Evolutionary conservation across 2,113 vertebrate species (phyloP).

Genomic region (Corythaixoides concolor): DNA sequence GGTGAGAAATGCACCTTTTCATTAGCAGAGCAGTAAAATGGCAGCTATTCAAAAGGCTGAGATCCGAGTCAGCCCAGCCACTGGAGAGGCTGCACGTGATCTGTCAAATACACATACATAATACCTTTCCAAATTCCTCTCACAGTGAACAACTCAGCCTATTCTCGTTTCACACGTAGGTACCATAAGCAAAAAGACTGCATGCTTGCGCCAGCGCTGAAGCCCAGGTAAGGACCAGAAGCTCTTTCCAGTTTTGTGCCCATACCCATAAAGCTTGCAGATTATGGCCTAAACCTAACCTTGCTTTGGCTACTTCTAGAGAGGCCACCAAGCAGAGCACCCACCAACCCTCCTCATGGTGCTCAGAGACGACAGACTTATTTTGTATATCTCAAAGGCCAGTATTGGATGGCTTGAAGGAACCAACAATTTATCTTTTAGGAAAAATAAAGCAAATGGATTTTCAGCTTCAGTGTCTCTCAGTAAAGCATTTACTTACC

Average conservation of each 20-base stretch:
- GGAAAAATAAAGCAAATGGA: background rate
- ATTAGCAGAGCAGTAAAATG: background rate
- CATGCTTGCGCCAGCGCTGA: background rate
- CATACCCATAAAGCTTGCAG: fast-evolving
- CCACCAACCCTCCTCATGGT: background rate
- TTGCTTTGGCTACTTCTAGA: background rate
- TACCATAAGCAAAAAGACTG: background rate
- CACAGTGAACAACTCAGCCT: background rate
- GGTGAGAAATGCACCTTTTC: background rate
- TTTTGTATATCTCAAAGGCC: background rate
- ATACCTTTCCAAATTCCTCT: background rate
- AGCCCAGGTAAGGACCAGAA: background rate
- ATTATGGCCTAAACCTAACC: background rate
- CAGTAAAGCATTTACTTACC: background rate
- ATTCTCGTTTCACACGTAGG: background rate
- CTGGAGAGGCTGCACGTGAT: fast-evolving
- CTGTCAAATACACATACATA: background rate
- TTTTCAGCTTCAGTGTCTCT: background rate
- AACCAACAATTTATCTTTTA: background rate
- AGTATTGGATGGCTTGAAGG: background rate
- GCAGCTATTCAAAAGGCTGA: background rate
- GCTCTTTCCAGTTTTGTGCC: background rate
- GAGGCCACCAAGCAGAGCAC: background rate
- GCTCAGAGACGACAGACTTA: background rate
- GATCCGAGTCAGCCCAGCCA: background rate